Conservation (phyloP, 2,113 vertebrate genomes). For the Vulpes vulpes region DNA sequence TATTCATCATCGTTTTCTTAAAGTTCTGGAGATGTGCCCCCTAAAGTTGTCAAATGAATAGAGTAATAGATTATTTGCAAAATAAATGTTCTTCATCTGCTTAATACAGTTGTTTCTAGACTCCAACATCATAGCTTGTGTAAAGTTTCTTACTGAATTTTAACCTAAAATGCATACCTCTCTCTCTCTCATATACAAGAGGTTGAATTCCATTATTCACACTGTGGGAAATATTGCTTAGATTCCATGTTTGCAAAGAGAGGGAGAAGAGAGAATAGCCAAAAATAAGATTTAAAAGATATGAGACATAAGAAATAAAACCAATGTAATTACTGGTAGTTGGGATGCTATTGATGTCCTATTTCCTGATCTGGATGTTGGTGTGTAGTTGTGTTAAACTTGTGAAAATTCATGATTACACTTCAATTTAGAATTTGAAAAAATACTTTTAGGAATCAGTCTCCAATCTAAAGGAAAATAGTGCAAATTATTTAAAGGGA, state of each 20-base stretch:
- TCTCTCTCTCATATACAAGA: too few relatives aligned
- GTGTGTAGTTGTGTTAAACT: not conserved
- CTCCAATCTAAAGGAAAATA: not conserved
- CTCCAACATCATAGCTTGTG: not conserved
- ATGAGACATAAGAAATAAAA: not conserved
- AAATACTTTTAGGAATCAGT: not conserved
- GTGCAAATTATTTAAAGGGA: not conserved
- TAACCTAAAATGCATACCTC: not conserved
- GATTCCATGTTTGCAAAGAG: not conserved
- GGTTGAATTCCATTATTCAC: not conserved
- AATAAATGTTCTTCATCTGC: not conserved
- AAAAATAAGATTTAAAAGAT: not conserved
- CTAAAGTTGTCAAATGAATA: not conserved
- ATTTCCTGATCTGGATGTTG: not conserved
- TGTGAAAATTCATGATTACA: not conserved
- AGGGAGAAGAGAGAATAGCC: not conserved
- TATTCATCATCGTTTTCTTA: not conserved
- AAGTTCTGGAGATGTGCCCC: not conserved
- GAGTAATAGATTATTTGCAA: not conserved
- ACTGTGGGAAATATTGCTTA: not conserved
- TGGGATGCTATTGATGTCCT: not conserved
- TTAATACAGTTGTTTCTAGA: not conserved
- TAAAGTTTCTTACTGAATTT: not conserved
- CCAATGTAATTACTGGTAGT: not conserved
- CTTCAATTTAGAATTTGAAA: not conserved